Evolutionary conservation across 1,140 invertebrate genomes (phyloP).

Genomic region (Euura lappo): DNA sequence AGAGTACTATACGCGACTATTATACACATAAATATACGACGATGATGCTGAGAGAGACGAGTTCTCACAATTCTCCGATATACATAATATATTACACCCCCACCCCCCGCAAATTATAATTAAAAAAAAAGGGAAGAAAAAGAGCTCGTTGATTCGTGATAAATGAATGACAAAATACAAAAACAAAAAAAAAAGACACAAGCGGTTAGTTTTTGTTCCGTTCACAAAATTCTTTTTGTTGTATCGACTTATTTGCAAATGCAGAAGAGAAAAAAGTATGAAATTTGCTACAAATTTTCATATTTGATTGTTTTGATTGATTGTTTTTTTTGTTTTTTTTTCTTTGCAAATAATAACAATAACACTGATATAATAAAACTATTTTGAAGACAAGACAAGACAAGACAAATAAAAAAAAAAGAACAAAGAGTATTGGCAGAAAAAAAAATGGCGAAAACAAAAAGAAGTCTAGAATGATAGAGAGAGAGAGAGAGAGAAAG

Average conservation of each 20-base stretch:
- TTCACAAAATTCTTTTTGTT: constrained; percentile 20
- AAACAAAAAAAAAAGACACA: no score
- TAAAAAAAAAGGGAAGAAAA: no score
- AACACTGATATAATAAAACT: no score
- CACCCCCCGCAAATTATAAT: no score
- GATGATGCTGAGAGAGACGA: no score
- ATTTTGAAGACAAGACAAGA: background rate
- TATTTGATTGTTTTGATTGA: constrained; percentile 1
- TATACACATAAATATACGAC: no score
- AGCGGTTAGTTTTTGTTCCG: background rate
- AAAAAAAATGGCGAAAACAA: constrained; percentile 19
- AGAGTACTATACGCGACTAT: no score
- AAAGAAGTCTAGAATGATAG: constrained; percentile 35
- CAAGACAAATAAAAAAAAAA: constrained; percentile 25
- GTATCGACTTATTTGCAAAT: constrained; percentile 17
- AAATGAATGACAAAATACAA: no score
- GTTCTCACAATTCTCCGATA: no score
- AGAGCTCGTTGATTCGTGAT: no score
- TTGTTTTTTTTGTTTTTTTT: background rate
- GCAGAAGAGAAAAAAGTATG: no score
- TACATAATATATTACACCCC: no score
- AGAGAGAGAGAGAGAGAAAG: constrained; percentile 35
- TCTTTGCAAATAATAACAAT: background rate
- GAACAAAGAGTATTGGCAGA: background rate
- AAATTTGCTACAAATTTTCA: constrained; percentile 26